Conservation (phyloP, 2,888 invertebrate species). For the Sminthurinus aureus region DNA sequence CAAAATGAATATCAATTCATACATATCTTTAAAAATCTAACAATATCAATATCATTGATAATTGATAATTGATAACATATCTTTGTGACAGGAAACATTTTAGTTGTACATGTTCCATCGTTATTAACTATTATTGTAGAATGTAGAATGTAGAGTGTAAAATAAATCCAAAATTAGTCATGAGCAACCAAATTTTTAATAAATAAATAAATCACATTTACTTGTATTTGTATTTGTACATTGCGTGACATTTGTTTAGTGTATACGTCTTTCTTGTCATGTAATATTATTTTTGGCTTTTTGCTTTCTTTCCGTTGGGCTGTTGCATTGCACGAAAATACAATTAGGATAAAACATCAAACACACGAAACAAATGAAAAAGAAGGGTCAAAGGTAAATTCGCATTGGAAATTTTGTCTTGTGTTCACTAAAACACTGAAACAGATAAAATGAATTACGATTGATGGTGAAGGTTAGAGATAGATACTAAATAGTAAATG, state of each 20-base stretch:
- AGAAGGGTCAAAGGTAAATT: too few species aligned
- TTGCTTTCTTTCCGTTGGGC: too few species aligned
- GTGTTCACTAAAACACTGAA: too few species aligned
- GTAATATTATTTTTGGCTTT: too few species aligned
- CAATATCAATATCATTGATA: not conserved
- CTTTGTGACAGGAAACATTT: not conserved
- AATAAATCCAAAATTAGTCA: not conserved
- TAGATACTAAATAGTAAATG: too few species aligned
- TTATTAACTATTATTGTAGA: constrained; percentile 1
- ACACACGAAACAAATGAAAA: too few species aligned
- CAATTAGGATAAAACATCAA: too few species aligned
- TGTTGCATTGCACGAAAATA: too few species aligned
- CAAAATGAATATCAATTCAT: too few species aligned
- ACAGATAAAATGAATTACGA: too few species aligned
- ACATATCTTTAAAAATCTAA: not conserved
- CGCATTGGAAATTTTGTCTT: too few species aligned
- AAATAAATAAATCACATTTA: not conserved
- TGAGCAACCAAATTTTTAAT: not conserved
- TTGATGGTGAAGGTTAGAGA: too few species aligned
- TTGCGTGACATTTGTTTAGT: not conserved
- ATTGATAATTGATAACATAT: not conserved
- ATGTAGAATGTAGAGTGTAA: not conserved
- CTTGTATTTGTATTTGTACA: not conserved
- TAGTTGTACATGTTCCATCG: not conserved
- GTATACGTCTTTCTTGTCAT: not conserved